Evolutionary conservation across 2,888 invertebrate species (phyloP).

Genomic region (Thumatha senex): DNA sequence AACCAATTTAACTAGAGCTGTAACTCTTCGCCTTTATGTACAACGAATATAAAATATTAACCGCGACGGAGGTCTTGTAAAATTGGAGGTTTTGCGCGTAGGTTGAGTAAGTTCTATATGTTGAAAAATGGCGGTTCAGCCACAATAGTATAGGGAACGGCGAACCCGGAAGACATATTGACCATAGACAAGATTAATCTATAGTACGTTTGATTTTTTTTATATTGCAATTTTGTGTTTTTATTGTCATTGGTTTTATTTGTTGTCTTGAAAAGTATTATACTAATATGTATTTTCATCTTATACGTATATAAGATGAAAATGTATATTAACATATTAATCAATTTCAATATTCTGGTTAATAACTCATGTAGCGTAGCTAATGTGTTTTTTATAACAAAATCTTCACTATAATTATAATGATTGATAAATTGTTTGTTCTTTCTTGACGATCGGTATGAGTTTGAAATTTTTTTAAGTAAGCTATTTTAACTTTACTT

Average conservation of each 20-base stretch:
- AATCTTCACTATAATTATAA: too few species aligned
- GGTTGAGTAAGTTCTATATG: slow-evolving; percentile 63
- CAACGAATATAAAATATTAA: slow-evolving; percentile 18
- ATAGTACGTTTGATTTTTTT: slow-evolving; percentile 41
- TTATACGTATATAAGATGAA: too few species aligned
- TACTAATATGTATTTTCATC: too few species aligned
- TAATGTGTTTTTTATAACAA: too few species aligned
- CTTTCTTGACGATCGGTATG: too few species aligned
- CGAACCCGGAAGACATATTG: slow-evolving; percentile 78
- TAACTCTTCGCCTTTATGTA: slow-evolving; percentile 25
- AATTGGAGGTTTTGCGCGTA: slow-evolving; percentile 63
- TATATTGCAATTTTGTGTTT: slow-evolving; percentile 4
- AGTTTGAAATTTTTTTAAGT: too few species aligned
- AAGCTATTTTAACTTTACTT: too few species aligned
- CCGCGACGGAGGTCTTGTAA: slow-evolving; percentile 44
- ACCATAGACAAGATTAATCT: slow-evolving; percentile 76
- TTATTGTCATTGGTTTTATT: slow-evolving; percentile 2
- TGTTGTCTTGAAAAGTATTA: too few species aligned
- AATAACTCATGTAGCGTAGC: too few species aligned
- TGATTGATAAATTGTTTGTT: neutral
- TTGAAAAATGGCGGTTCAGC: slow-evolving; percentile 77
- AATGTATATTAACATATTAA: too few species aligned
- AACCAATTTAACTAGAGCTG: slow-evolving; percentile 52
- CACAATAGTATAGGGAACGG: slow-evolving; percentile 75
- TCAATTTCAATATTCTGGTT: too few species aligned